Base-by-base conservation (phyloP, 2,888 invertebrate species). In the Eupithecia abbreviata region DNA sequence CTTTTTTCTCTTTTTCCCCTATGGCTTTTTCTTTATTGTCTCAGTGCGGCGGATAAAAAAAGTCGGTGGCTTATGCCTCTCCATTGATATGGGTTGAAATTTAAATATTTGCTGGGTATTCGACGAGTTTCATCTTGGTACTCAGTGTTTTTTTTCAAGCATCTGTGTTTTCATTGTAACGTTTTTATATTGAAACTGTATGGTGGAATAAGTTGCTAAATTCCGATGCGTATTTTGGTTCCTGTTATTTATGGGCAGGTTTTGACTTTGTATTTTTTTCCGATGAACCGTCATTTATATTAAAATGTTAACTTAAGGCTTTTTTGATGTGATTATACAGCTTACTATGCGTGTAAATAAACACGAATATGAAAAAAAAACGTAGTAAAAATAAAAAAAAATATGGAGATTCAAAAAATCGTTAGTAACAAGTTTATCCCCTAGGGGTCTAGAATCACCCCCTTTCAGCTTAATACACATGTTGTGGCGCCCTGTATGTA, bases 21-120 rank as follows among this genome's bases (percentile, higher is more conserved):
- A 88, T 88, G 88, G 90, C 91, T 91, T 93, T 94, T 94, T 94
- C 93, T 93, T 94, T 95, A 94, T 94, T 94, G 93, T 94, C 93
- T 92, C 92, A 91, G 91, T 90, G 90, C 91, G 88, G 90, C 86
- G 88, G 84, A 87, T 89, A 88, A 89, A 90, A 92, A 92, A 89
- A 91, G 88, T 87, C 92, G 93, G 94, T 95, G 94, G 94, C 94
- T 95, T 95, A 95, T 95, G 94, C 94, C 91, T 93, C 93, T 92
- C 94, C 94, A 95, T 95, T 95, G 94, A 94, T 95, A 95, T 95
- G 94, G 94, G 93, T 93, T 93, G 93, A 94, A 94, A 95, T 94
- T 95, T 94, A 94, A 95, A 95, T 95, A 95, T 94, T 93, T 95
- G 92, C 93, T 92, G 85, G 88, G 90, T 91, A 91, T 91, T 90